phyloP scores from a whole-genome alignment of 2,797 vertebrate species.

The Oryzias dopingdopingensis region DNA sequence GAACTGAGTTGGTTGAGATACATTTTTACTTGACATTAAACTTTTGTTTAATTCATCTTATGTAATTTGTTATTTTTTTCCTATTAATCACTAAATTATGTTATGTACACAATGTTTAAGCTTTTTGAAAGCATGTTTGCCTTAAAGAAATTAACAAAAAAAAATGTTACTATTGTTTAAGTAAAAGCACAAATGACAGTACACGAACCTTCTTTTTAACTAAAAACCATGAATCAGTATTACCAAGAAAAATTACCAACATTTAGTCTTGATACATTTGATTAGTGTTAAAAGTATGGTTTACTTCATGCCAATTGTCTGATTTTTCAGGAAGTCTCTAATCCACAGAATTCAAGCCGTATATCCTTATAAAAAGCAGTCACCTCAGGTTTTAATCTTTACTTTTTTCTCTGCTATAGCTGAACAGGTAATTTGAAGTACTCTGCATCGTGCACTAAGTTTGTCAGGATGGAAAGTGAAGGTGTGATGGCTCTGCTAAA shows the following conservation, averaged over 20 bases:
- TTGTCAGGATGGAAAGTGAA: slow-evolving; percentile 46
- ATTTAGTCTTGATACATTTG: neutral
- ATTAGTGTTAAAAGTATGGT: neutral
- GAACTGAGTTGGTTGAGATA: too few species aligned
- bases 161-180: too few species aligned
- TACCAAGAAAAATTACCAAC: slow-evolving; percentile 1
- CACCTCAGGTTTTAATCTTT: slow-evolving; percentile 11
- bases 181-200: too few species aligned
- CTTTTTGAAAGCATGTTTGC: too few species aligned
- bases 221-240: neutral
- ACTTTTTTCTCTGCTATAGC: slow-evolving; percentile 9
- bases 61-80: too few species aligned
- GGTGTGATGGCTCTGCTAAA: slow-evolving; percentile 32
- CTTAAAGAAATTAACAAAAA: too few species aligned
- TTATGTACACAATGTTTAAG: too few species aligned
- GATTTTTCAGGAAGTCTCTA: slow-evolving; percentile 23
- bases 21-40: too few species aligned
- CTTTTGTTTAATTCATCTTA: too few species aligned
- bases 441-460: slow-evolving; percentile 39
- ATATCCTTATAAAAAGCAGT: slow-evolving; percentile 35
- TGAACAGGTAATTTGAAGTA: slow-evolving; percentile 37
- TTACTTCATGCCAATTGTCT: slow-evolving; percentile 31
- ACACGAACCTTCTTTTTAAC: too few species aligned
- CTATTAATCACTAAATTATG: too few species aligned
- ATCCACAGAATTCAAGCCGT: slow-evolving; percentile 39